These are phyloP conservation scores for Argopecten irradians DNA, from an alignment of 1,140 invertebrate species.

Conservation along the genomic window DNA sequence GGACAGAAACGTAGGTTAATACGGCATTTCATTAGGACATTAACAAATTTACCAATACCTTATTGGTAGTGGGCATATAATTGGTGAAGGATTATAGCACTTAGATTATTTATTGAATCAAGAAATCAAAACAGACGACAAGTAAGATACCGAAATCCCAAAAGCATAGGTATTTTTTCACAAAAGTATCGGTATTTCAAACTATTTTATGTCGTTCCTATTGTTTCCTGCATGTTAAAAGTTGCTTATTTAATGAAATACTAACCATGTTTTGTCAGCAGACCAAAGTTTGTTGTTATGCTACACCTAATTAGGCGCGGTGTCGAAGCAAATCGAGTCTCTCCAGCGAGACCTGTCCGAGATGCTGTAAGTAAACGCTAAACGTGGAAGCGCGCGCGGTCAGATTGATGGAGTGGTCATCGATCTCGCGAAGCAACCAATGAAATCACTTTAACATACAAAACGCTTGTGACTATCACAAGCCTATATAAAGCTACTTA, in stretches of 20 bases:
- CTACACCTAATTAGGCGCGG: background rate
- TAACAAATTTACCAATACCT: too few species aligned
- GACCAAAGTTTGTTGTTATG: background rate
- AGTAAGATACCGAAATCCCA: too few species aligned
- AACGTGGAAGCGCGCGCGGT: background rate
- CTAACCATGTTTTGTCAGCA: background rate
- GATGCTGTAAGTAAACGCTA: background rate
- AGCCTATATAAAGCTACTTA: constrained; percentile 12
- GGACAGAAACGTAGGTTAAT: too few species aligned
- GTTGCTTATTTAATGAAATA: too few species aligned
- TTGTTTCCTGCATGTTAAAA: background rate
- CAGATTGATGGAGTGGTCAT: background rate
- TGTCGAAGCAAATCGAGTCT: background rate
- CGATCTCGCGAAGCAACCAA: background rate
- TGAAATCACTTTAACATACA: background rate
- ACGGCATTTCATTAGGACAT: too few species aligned
- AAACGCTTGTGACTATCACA: background rate
- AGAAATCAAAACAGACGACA: too few species aligned
- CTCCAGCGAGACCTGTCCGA: background rate
- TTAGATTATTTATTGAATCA: too few species aligned
- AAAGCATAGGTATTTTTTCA: too few species aligned
- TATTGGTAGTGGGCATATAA: too few species aligned
- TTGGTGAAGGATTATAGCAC: too few species aligned
- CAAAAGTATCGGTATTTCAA: too few species aligned
- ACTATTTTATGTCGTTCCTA: too few species aligned